Evolutionary conservation across 1,140 invertebrate species (phyloP), one percentile per base, ranked within the genome.

Genomic region (Globodera rostochiensis): DNA sequence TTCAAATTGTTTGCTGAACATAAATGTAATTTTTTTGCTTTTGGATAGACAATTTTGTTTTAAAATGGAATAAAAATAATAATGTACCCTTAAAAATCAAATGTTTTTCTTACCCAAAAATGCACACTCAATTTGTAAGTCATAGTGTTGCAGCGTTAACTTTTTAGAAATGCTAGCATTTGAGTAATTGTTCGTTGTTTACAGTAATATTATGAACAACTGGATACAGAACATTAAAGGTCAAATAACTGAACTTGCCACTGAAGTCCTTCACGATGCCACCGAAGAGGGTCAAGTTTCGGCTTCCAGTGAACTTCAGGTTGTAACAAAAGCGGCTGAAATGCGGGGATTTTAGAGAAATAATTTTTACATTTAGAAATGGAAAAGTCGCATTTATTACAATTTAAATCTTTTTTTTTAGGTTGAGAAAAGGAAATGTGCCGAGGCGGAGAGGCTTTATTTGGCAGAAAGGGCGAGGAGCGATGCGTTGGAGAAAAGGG

Each of bases 231-330:
- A 83, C 25, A 84, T 83, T 36, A 64, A 83, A 75, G 83, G 83
- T 6, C 82, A 83, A 53, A 60, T 83, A 3, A 57, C 60, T 4
- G 82, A 83, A 67, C 66, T 83, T 19, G 82, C 82, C 53, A 70
- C 82, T 8, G 82, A 83, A 73, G 82, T 83, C 9, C 73, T 83
- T 13, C 36, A 83, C 45, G 83, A 83, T 47, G 82, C 82, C 45
- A 84, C 74, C n/a, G 81, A 84, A 78, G 82, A 83, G 53, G 82
- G 71, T 3, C 81, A 84, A 64, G 82, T 83, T 83, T 70, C 82
- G 5, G 73, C 76, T n/a, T 57, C 74, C 36, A 82, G 77, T 49
- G 82, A 84, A 80, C 45, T 83, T 50, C 82, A 84, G 50, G 82
- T 84, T 36, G 36, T 36, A 36, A 83, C 21, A 36, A 36, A 36